A percentile compares a stretch with the other conserved stretches of the same genome.
Evolutionary conservation across 2,797 vertebrate genomes (phyloP).

Genomic region (Diplodus sargus): DNA sequence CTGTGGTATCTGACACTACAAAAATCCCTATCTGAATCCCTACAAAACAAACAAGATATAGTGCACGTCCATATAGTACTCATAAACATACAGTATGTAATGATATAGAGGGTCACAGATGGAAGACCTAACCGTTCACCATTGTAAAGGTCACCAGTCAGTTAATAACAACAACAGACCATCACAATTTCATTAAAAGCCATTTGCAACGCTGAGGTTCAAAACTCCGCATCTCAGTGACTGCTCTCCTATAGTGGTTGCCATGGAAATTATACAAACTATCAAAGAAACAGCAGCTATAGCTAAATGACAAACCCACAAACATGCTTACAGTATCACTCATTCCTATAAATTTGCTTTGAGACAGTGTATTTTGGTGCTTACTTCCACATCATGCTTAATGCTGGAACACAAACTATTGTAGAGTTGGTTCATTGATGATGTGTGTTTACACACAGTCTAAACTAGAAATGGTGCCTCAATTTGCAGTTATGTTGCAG

Average conservation of each 20-base stretch:
- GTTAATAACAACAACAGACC: neutral
- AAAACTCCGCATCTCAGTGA: neutral
- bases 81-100: neutral
- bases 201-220: neutral
- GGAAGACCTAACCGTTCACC: neutral
- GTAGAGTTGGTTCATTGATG: neutral
- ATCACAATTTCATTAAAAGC: neutral
- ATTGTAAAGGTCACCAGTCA: neutral
- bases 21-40: neutral
- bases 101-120: neutral
- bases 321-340: neutral
- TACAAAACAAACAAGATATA: neutral
- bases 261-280: slow-evolving; percentile 8
- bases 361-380: neutral
- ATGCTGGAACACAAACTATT: neutral
- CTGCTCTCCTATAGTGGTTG: neutral
- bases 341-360: neutral
- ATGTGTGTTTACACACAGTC: no score
- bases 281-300: neutral
- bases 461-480: no score
- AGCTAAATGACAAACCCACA: neutral
- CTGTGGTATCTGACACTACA: no score
- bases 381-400: neutral
- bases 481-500: no score
- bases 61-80: no score